Conservation (phyloP, 2,797 vertebrate species). For the Acipenser ruthenus region DNA sequence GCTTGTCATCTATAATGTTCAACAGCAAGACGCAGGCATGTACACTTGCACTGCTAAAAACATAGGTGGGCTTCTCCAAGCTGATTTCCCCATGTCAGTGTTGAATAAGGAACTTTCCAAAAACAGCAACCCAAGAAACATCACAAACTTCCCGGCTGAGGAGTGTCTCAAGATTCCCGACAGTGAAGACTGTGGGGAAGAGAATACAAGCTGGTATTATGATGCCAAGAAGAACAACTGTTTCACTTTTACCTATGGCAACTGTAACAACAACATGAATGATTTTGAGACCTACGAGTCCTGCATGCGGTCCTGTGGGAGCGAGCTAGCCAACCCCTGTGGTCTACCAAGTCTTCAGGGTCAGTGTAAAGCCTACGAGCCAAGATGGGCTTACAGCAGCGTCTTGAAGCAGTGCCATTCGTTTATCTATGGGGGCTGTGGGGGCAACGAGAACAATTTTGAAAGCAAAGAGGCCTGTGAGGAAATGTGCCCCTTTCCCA, state of each 20-base stretch:
- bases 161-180: slow-evolving; percentile 78
- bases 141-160: slow-evolving; percentile 59
- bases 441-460: slow-evolving; percentile 93
- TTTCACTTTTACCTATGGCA: slow-evolving; percentile 74
- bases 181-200: slow-evolving; percentile 73
- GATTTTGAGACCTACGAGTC: slow-evolving; percentile 79
- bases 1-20: slow-evolving; percentile 90
- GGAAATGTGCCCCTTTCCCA: slow-evolving; percentile 82
- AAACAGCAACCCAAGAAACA: slow-evolving; percentile 51
- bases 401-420: slow-evolving; percentile 74
- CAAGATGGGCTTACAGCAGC: slow-evolving; percentile 86
- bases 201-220: slow-evolving; percentile 82
- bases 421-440: slow-evolving; percentile 89
- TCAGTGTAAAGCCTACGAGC: slow-evolving; percentile 84
- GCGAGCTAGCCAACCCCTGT: slow-evolving; percentile 71
- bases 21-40: slow-evolving; percentile 80
- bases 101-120: slow-evolving; percentile 48
- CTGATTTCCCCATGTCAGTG: slow-evolving; percentile 75
- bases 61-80: slow-evolving; percentile 63
- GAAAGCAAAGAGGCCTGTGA: slow-evolving; percentile 85
- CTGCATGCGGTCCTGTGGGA: slow-evolving; percentile 82
- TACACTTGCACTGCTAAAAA: slow-evolving; percentile 88
- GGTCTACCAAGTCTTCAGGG: slow-evolving; percentile 81
- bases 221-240: slow-evolving; percentile 87
- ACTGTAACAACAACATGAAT: slow-evolving; percentile 70